Percentiles rank a stretch among this genome's conserved stretches.
phyloP scores from a whole-genome alignment of 2,888 invertebrate genomes.

The Coelinius sp. region DNA sequence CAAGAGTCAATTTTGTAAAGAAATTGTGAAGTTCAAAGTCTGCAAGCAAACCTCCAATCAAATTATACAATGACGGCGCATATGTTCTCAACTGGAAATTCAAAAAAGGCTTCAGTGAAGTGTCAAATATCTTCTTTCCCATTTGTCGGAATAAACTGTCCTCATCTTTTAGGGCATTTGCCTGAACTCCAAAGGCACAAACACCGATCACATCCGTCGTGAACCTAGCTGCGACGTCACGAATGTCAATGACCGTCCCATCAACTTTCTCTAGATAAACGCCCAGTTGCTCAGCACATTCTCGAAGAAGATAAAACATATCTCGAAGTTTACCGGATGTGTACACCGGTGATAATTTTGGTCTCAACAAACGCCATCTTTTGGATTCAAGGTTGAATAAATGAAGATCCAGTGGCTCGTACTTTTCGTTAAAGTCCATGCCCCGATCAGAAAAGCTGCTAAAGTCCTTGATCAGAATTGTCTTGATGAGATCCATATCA shows the following conservation, averaged over 20 bases:
- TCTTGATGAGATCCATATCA: too few species aligned
- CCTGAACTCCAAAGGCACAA: conserved; percentile 70
- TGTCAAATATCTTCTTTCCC: conserved; percentile 59
- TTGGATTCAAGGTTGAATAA: conserved; percentile 65
- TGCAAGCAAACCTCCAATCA: conserved; percentile 47
- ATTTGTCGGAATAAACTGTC: conserved; percentile 66
- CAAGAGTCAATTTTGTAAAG: conserved; percentile 59
- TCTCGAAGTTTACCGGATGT: conserved; percentile 72
- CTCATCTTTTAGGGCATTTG: conserved; percentile 64
- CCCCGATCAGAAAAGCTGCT: conserved; percentile 44
- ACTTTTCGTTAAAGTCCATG: conserved; percentile 35
- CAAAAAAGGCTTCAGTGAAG: conserved; percentile 32
- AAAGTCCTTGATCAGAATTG: conserved; percentile 45
- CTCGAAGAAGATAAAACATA: conserved; percentile 69
- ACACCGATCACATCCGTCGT: conserved; percentile 71
- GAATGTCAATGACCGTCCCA: conserved; percentile 54
- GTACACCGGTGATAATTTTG: conserved; percentile 70
- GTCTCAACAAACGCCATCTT: conserved; percentile 70
- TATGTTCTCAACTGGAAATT: conserved; percentile 29
- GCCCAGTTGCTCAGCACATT: conserved; percentile 62
- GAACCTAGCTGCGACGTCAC: conserved; percentile 66
- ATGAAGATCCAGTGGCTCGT: conserved; percentile 64
- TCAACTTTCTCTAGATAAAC: conserved; percentile 23
- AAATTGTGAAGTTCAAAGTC: conserved; percentile 56
- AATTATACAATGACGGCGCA: conserved; percentile 49